A percentile compares a stretch with the other conserved stretches of the same genome.
Evolutionary conservation across 2,888 invertebrate species (phyloP).

Genomic region (Zygaena filipendulae): DNA sequence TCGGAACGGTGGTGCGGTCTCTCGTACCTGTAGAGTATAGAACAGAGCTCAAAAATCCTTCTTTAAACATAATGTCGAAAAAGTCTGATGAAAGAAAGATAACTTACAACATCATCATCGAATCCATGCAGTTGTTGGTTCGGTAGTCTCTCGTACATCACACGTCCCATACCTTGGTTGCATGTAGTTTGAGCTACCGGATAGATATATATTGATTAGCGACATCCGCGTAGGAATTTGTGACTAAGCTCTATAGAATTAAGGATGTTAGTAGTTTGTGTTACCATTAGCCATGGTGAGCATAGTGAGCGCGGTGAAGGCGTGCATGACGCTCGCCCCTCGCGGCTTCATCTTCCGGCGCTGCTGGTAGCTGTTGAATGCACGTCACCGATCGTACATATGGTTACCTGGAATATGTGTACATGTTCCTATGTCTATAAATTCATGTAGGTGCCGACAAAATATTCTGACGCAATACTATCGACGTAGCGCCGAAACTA

Average conservation of each 20-base stretch:
- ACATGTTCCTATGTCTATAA: slow-evolving; percentile 1
- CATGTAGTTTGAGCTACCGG: slow-evolving; percentile 86
- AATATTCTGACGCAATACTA: slow-evolving; percentile 1
- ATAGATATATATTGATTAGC: not conserved
- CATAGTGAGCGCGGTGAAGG: slow-evolving; percentile 85
- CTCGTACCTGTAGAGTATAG: slow-evolving; percentile 69
- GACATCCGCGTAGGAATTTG: not conserved
- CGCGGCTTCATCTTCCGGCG: slow-evolving; percentile 65
- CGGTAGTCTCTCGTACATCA: slow-evolving; percentile 89
- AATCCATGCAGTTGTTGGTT: slow-evolving; percentile 91
- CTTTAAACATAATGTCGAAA: no score
- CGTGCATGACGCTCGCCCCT: slow-evolving; percentile 79
- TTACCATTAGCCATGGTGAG: slow-evolving; percentile 86
- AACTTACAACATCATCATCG: slow-evolving; percentile 85
- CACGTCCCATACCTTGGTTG: slow-evolving; percentile 88
- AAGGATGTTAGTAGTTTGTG: slow-evolving; percentile 1
- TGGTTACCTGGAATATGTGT: slow-evolving; percentile 27
- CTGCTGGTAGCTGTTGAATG: slow-evolving; percentile 20
- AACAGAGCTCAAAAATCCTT: no score
- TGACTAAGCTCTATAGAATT: not conserved
- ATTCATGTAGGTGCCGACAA: not conserved
- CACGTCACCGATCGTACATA: slow-evolving; percentile 52
- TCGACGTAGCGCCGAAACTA: no score
- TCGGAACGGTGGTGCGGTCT: slow-evolving; percentile 86
- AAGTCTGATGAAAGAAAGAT: no score